These are phyloP conservation scores for Cyanoderma ruficeps DNA, from an alignment of 2,113 vertebrate genomes.

Conservation along the genomic window DNA sequence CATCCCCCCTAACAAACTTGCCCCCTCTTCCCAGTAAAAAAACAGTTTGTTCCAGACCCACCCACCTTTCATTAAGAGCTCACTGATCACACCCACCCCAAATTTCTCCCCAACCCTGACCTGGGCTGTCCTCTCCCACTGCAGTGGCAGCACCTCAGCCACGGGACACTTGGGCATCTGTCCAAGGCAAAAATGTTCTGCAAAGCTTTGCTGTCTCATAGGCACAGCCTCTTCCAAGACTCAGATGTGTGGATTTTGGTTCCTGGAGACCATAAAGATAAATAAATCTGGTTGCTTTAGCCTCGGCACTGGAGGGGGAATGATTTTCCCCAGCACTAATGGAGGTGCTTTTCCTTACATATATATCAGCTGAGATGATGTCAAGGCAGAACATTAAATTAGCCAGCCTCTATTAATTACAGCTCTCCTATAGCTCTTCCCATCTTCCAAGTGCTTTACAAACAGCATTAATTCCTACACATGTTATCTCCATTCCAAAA, in stretches of 20 bases:
- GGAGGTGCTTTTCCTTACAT: constrained; percentile 40
- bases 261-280: constrained; percentile 33
- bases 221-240: background rate
- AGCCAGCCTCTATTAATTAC: constrained; percentile 58
- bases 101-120: background rate
- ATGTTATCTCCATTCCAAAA: constrained; percentile 12
- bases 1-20: background rate
- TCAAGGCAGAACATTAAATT: constrained; percentile 39
- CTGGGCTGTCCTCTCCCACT: background rate
- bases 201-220: background rate
- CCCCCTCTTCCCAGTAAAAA: background rate
- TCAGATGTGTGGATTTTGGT: background rate
- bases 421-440: constrained; percentile 39
- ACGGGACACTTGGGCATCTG: accelerated
- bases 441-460: constrained; percentile 36
- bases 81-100: accelerated
- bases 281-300: constrained; percentile 48
- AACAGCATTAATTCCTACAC: constrained; percentile 27
- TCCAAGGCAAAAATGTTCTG: background rate
- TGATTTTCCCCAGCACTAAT: background rate
- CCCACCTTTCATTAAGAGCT: background rate
- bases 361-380: constrained; percentile 37
- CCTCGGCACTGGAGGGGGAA: background rate
- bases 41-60: background rate
- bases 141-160: background rate